Base-by-base conservation (phyloP, 1,140 invertebrate species). In the Branchinecta lynchi region DNA sequence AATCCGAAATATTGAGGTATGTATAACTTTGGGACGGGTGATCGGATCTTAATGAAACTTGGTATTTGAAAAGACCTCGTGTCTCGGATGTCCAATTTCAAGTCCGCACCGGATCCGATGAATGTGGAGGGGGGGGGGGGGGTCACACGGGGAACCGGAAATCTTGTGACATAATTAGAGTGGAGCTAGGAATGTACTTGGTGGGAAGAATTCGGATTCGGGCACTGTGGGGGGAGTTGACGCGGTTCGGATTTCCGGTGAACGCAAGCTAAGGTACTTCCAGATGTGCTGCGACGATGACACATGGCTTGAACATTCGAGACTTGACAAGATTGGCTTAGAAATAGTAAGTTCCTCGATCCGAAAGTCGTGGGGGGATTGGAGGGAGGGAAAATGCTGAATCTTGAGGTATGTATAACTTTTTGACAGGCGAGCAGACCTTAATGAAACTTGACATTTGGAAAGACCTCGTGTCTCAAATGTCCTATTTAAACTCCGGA, bases 401-500 rank as follows among this genome's bases (percentile, higher is more conserved):
- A 51, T 9, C 9, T 9, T 51, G 9, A 51, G 46, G 46, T 51
- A 51, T 51, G 9, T 51, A n/a, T 51, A 51, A 51, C 46, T 51
- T 51, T 9, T n/a, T 9, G n/a, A n/a, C n/a, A n/a, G 46, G 46
- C n/a, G 46, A 51, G 9, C 46, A n/a, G 46, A 51, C n/a, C 46
- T 51, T 51, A 51, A 51, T 51, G 46, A 51, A 51, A 9, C n/a
- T 51, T 51, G 46, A 51, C n/a, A 51, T 51, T 51, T 51, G n/a
- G 46, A 51, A 51, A n/a, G 46, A 51, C 46, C 9, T 51, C 46
- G n/a, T n/a, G 46, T 9, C 46, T 51, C 46, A 51, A n/a, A 51
- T 9, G 9, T 51, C 46, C n/a, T 51, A 51, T 51, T 51, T 51
- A 9, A 51, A 51, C 9, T 51, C 46, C 46, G 9, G 46, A 51